These are phyloP conservation scores for Platyrinchus mystaceus DNA, from an alignment of 2,797 vertebrate genomes.

Conservation along the genomic window DNA sequence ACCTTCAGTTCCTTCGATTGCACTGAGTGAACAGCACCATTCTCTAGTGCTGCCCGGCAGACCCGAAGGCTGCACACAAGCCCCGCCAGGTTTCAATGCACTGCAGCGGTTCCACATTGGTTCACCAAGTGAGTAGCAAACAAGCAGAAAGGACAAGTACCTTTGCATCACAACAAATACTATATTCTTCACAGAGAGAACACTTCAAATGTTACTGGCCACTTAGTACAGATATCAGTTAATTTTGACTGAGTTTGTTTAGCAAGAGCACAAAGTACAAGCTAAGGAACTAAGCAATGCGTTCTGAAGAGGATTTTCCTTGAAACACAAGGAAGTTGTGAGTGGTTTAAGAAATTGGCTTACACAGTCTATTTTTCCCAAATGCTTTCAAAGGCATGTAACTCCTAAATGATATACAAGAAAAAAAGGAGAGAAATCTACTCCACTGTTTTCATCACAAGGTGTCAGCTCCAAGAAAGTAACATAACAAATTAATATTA, in stretches of 20 bases:
- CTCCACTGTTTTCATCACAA: not conserved
- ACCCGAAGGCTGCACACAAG: not conserved
- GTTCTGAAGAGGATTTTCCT: not conserved
- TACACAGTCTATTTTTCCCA: not conserved
- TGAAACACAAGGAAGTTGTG: not conserved
- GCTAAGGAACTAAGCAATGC: not conserved
- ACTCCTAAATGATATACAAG: rapidly evolving
- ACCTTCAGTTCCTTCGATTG: not conserved
- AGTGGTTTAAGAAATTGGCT: not conserved
- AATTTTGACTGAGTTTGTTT: not conserved
- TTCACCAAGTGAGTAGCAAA: not conserved
- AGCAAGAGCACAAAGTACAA: not conserved
- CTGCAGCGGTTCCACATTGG: not conserved
- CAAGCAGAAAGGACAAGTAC: not conserved
- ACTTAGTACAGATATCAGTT: not conserved
- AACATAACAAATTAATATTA: not conserved
- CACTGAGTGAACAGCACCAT: not conserved
- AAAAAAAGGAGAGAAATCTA: not conserved
- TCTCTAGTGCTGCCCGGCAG: not conserved
- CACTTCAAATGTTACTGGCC: not conserved
- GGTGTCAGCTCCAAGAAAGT: not conserved
- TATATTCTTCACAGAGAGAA: not conserved
- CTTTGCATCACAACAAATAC: not conserved
- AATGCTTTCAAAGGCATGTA: rapidly evolving
- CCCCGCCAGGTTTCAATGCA: rapidly evolving